phyloP scores from a whole-genome alignment of 2,797 vertebrate genomes.

The Eulemur mongoz region DNA sequence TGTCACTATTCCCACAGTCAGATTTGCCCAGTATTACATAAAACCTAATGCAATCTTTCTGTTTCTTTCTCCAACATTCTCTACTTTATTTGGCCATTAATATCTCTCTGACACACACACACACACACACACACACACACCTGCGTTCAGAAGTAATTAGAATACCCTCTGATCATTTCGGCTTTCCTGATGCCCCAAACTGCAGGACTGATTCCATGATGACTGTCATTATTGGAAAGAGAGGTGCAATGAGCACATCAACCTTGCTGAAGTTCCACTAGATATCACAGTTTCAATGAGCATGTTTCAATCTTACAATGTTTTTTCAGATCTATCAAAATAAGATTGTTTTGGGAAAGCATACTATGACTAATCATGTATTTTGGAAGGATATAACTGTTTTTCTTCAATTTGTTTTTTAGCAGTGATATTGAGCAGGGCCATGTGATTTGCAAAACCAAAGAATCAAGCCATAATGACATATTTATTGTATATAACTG shows the following conservation, averaged over 20 bases:
- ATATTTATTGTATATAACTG: not conserved
- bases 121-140: no score
- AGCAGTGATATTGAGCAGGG: not conserved
- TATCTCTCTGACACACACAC: not conserved
- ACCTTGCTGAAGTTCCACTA: not conserved
- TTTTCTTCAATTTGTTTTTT: constrained; percentile 2
- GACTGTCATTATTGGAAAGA: not conserved
- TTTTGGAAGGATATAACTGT: not conserved
- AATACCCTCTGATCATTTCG: not conserved
- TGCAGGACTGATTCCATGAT: not conserved
- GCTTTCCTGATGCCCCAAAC: not conserved
- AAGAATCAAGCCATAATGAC: not conserved
- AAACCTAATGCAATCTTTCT: not conserved
- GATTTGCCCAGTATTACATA: not conserved
- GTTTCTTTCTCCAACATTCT: not conserved
- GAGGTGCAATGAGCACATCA: not conserved
- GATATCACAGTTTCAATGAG: not conserved
- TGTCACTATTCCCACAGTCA: not conserved
- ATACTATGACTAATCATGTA: not conserved
- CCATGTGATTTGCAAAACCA: not conserved
- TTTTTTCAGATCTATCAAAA: constrained; percentile 6
- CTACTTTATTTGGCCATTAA: not conserved
- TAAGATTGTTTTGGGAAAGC: not conserved
- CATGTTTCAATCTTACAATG: not conserved
- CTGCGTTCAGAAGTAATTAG: not conserved